These are phyloP conservation scores for Hippopotamus amphibius DNA, from an alignment of 2,113 vertebrate genomes.

Conservation along the genomic window DNA sequence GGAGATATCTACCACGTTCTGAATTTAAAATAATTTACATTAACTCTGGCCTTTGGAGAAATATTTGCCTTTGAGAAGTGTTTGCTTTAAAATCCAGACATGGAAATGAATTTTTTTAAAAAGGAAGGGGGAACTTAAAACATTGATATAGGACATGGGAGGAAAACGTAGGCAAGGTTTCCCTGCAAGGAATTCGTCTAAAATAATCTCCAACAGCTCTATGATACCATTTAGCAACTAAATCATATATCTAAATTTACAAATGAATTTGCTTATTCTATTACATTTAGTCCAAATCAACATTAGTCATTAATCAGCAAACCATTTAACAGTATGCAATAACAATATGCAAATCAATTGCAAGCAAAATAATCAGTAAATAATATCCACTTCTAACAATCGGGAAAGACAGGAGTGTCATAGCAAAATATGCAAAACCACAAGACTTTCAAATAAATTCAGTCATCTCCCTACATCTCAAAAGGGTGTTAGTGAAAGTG, in stretches of 20 bases:
- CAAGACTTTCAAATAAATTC: slow-evolving; percentile 23
- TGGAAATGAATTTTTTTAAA: not conserved
- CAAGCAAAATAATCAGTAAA: slow-evolving; percentile 71
- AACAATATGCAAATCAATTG: slow-evolving; percentile 61
- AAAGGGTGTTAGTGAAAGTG: not conserved
- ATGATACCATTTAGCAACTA: slow-evolving; percentile 39
- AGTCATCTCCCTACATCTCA: not conserved
- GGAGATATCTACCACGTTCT: not conserved
- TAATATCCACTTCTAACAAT: slow-evolving; percentile 51
- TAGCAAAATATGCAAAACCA: slow-evolving; percentile 56
- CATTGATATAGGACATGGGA: not conserved
- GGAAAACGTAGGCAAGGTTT: not conserved
- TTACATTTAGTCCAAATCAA: slow-evolving; percentile 63
- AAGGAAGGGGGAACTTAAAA: not conserved
- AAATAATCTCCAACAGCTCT: slow-evolving; percentile 48
- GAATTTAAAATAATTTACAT: slow-evolving; percentile 51
- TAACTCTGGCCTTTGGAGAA: slow-evolving; percentile 31
- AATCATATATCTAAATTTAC: slow-evolving; percentile 68
- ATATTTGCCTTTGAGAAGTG: not conserved
- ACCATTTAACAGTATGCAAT: slow-evolving; percentile 64
- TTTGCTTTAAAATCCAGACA: not conserved
- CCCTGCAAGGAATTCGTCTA: not conserved
- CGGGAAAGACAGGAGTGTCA: not conserved
- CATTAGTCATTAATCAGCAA: slow-evolving; percentile 60
- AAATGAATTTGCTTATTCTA: slow-evolving; percentile 69